phyloP scores from a whole-genome alignment of 2,888 invertebrate species.

The Netelia virgata region DNA sequence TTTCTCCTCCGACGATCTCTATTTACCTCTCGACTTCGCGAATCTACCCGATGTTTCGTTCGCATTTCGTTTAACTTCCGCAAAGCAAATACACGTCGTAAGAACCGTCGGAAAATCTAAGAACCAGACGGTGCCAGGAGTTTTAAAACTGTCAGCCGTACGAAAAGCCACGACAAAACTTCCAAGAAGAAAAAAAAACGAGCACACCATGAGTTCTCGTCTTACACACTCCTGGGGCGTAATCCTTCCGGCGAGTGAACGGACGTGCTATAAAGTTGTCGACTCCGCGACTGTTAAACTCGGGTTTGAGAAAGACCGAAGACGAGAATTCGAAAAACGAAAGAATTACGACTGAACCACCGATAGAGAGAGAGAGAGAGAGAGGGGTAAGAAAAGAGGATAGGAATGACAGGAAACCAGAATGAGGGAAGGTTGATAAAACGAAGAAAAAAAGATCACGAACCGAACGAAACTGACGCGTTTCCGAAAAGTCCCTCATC shows the following conservation, averaged over 20 bases:
- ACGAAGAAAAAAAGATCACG: not conserved
- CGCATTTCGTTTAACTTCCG: not conserved
- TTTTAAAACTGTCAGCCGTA: not conserved
- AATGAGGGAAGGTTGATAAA: not conserved
- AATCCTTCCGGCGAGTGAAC: constrained; percentile 71
- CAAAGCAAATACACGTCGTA: constrained; percentile 29
- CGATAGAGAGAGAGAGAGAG: not conserved
- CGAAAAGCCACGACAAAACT: constrained; percentile 26
- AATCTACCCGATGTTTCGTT: not conserved
- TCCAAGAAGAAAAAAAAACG: not conserved
- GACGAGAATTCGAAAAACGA: not conserved
- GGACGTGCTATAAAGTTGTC: constrained; percentile 67
- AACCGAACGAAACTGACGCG: not conserved
- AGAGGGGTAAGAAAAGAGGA: not conserved
- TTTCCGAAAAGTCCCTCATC: constrained; percentile 14
- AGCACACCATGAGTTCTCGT: constrained; percentile 54
- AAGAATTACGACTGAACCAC: constrained; percentile 5
- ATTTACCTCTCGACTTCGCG: not conserved
- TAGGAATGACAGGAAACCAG: constrained; percentile 14
- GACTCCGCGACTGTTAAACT: constrained; percentile 7
- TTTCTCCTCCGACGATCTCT: not conserved
- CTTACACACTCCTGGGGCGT: constrained; percentile 59
- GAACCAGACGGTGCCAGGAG: constrained; percentile 29
- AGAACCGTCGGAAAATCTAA: constrained; percentile 36
- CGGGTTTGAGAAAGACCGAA: not conserved